A percentile compares a stretch with the other conserved stretches of the same genome.
These are phyloP conservation scores for Sminthopsis crassicaudata DNA, from an alignment of 2,113 vertebrate genomes.

Conservation along the genomic window DNA sequence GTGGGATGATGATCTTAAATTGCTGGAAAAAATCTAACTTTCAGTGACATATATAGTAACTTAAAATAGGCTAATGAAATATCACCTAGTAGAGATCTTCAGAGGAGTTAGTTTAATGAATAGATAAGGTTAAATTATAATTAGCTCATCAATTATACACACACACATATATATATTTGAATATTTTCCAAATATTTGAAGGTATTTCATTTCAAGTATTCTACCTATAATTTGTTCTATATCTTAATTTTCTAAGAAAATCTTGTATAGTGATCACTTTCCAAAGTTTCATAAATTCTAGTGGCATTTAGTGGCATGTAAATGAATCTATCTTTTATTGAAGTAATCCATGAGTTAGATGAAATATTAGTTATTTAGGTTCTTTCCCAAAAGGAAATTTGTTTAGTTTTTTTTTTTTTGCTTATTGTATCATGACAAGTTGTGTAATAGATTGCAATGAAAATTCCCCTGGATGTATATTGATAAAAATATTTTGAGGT, in stretches of 20 bases:
- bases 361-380: background rate
- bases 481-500: background rate
- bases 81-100: background rate
- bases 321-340: background rate
- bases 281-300: background rate
- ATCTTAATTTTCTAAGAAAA: background rate
- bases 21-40: background rate
- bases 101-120: background rate
- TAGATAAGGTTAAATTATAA: background rate
- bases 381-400: background rate
- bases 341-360: background rate
- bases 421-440: background rate
- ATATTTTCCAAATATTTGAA: background rate
- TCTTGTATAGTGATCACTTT: background rate
- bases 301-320: background rate
- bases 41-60: constrained; percentile 3
- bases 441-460: background rate
- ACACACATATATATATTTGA: background rate
- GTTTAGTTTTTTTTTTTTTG: background rate
- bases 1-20: background rate
- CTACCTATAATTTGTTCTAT: background rate
- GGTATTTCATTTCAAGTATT: background rate
- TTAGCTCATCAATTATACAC: background rate
- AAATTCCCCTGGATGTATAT: background rate
- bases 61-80: background rate